Evolutionary conservation across 2,797 vertebrate species (phyloP), one percentile per base, ranked within the genome.

Genomic region (Pangasius larnaudii): DNA sequence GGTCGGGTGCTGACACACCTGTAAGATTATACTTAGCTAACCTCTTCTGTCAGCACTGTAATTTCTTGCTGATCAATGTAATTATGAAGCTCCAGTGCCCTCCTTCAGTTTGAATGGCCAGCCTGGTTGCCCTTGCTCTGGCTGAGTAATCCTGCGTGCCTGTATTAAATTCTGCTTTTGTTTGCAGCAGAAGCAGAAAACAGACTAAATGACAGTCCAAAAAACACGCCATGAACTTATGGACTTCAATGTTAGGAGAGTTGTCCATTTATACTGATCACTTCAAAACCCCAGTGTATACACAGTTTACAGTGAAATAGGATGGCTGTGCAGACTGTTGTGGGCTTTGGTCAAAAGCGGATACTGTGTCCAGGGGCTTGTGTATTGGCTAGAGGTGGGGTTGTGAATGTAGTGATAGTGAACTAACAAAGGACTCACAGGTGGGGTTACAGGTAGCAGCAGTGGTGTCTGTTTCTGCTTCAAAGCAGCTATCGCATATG

Each of bases 41-140:
- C 93, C 93, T 93, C 90, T 91, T 86, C 91, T 92, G 93, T 93
- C 94, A 93, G 93, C 94, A 91, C 95, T 95, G 94, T 95, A 96
- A 96, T 97, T 97, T 97, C 91, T 92, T 92, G 88, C 94, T 93
- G 93, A 94, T 95, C 95, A 95, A 92, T 92, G 89, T 97, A 95
- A 97, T 96, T 96, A 96, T 90, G 93, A 91, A 93, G 94, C 92
- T 94, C 91, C 88, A 91, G 89, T 93, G 89, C 85, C 91, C 92
- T 93, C 87, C 91, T 90, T 46, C 16, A 88, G 92, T 87, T 93
- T 92, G 93, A 92, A 93, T 92, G 93, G 88, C 90, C 88, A 87
- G 92, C 72, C 72, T 63, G 53, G 79, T 84, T 79, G 84, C 67
- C 65, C 58, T 63, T 59, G 58, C 84, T 88, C 84, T 79, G 58